Base-by-base conservation (phyloP, 2,888 invertebrate genomes). In the Tipula unca region DNA sequence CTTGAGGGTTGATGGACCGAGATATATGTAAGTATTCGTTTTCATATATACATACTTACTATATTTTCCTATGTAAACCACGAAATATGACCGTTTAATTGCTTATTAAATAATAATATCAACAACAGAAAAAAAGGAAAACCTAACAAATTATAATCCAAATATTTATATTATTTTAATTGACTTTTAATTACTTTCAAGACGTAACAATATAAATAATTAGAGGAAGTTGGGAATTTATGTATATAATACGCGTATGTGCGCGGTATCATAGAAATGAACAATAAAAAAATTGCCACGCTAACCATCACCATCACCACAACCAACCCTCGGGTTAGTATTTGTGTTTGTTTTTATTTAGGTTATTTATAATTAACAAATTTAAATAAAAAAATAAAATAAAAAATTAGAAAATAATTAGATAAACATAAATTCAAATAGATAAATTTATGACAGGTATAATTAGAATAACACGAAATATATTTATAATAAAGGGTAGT, bases 121-220 rank as follows among this genome's bases (percentile, higher is more conserved):
- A 69, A 69, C 69, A 69, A 69, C 25, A 69, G 69, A 69, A 69
- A 25, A 48, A 48, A 69, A 69, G 25, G 1, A 25, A 69, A 69
- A 69, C 13, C 69, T 20, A 69, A 69, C 25, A 69, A 25, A 69
- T 69, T 25, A 69, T 8, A 69, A 69, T 69, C 69, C 10, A 69
- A 69, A 69, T 69, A 69, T 69, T 69, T 69, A 25, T 25, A 25
- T 69, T 69, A 69, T 20, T 69, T 69, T 69, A 69, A 69, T 69
- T 69, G 69, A 69, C 69, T 69, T 69, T 69, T 69, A 69, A 69
- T 69, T 69, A 69, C 69, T 69, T 25, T 69, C 69, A 69, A 69
- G 69, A 69, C 69, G 69, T 69, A 69, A 69, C 69, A 69, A 69
- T 69, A 69, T 69, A 69, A 69, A 69, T 69, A 69, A 69, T 69